Conservation (phyloP, 30 jellyfish, hydroid and myxozoan genomes). For the Aurelia sp. region DNA sequence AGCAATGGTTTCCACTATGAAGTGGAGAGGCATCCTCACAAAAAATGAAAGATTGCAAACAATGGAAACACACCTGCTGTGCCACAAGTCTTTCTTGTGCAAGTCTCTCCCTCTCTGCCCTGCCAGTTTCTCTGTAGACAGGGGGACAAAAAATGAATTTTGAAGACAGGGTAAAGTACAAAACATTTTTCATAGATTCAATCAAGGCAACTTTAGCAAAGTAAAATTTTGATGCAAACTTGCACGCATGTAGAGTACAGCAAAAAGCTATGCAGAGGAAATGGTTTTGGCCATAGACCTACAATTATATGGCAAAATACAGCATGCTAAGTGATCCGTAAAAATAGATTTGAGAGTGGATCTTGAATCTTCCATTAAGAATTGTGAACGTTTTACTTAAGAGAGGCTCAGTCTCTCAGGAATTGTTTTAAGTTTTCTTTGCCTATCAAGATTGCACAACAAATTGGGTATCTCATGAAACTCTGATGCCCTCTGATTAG, state of each 20-base stretch:
- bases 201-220: neutral
- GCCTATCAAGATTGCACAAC: too few species aligned
- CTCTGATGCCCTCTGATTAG: too few species aligned
- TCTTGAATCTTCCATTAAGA: too few species aligned
- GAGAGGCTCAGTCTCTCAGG: too few species aligned
- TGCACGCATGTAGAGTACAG: neutral
- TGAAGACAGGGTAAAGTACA: neutral
- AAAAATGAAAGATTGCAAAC: neutral
- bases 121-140: conserved; percentile 69
- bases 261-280: too few species aligned
- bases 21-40: neutral
- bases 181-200: neutral
- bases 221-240: neutral
- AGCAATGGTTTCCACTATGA: neutral
- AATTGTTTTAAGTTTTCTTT: too few species aligned
- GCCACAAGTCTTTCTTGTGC: conserved; percentile 55
- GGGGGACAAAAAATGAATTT: neutral
- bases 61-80: conserved; percentile 32
- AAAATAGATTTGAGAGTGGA: too few species aligned
- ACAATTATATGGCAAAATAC: too few species aligned
- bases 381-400: too few species aligned
- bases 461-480: too few species aligned
- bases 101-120: conserved; percentile 72
- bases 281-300: too few species aligned
- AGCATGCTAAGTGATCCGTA: too few species aligned